Conservation (phyloP, 2,888 invertebrate genomes). For the Agonopterix arenella region DNA sequence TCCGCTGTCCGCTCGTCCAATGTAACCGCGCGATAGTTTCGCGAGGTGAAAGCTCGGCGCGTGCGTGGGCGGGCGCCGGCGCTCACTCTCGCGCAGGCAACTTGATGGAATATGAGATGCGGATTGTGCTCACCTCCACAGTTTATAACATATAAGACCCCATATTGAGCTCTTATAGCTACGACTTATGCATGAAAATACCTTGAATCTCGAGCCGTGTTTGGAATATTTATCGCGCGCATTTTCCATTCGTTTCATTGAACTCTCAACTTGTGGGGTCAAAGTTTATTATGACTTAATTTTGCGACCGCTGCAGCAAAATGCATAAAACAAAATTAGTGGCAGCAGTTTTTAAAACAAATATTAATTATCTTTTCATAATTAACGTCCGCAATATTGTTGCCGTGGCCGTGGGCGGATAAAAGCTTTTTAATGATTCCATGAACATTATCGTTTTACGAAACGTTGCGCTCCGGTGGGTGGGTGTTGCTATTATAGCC, state of each 20-base stretch:
- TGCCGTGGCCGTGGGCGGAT: not conserved
- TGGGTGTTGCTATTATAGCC: too few relatives aligned
- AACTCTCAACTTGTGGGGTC: conserved; percentile 1
- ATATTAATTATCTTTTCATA: not conserved
- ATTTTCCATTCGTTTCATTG: conserved; percentile 4
- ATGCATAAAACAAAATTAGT: too few relatives aligned
- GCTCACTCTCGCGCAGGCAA: conserved; percentile 9
- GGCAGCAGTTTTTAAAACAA: not conserved
- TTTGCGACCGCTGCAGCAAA: too few relatives aligned
- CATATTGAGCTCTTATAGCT: too few relatives aligned
- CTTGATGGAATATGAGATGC: conserved; percentile 30
- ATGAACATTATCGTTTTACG: not conserved
- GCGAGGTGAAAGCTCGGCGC: conserved; percentile 46
- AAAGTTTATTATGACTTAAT: not conserved
- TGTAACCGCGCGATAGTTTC: conserved; percentile 13
- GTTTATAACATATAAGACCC: too few relatives aligned
- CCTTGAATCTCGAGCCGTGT: not conserved
- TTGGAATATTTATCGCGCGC: not conserved
- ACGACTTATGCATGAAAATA: not conserved
- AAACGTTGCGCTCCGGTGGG: too few relatives aligned
- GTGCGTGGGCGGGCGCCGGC: conserved; percentile 29
- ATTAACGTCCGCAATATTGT: not conserved
- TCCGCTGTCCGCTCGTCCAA: not conserved
- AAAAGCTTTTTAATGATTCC: conserved; percentile 1
- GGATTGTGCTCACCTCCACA: conserved; percentile 6